Base-by-base conservation (phyloP, 2,113 vertebrate species). In the Phylloscopus whistleri region DNA sequence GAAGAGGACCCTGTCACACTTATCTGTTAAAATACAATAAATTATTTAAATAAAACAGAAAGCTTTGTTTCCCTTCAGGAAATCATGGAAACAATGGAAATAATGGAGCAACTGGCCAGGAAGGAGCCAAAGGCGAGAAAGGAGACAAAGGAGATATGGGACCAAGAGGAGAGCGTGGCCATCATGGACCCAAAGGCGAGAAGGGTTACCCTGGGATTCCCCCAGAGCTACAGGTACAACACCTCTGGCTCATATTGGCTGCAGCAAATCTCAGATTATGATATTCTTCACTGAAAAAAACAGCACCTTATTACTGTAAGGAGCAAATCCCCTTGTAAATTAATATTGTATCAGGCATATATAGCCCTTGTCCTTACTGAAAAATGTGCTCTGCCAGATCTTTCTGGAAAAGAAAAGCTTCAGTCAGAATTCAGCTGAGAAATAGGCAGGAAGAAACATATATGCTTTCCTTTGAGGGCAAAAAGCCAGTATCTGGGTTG, bases 61-160 rank as follows among this genome's bases (percentile, higher is more conserved):
- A 67, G 7, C 8, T 92, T 84, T 95, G 39, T 28, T 93, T 90
- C 23, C 91, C 66, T 96, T 82, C 93, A 98, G 98, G 98, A 96
- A 98, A 98, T 67, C 98, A 98, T 49, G 98, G 98, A 48, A 98
- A 98, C 93, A 98, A 98, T 86, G 98, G 98, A 77, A 98, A 98
- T 89, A 98, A 98, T 27, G 98, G 98, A 93, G 98, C 98, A 80
- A 98, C 98, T 44, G 98, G 98, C 30, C 97, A 97, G 9, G 98
- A 98, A 92, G 98, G 98, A 69, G 90, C 97, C 82, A 98, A 98
- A 93, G 98, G 98, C 44, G 98, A 98, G 68, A 98, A 98, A 92
- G 98, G 98, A 91, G 98, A 98, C 96, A 98, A 98, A 97, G 98
- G 98, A 59, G 98, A 98, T 30, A 87, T 97, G 75, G 98, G 98